Evolutionary conservation across 2,113 vertebrate species (phyloP), one percentile per base, ranked within the genome.

Genomic region (Oryzias woworae): DNA sequence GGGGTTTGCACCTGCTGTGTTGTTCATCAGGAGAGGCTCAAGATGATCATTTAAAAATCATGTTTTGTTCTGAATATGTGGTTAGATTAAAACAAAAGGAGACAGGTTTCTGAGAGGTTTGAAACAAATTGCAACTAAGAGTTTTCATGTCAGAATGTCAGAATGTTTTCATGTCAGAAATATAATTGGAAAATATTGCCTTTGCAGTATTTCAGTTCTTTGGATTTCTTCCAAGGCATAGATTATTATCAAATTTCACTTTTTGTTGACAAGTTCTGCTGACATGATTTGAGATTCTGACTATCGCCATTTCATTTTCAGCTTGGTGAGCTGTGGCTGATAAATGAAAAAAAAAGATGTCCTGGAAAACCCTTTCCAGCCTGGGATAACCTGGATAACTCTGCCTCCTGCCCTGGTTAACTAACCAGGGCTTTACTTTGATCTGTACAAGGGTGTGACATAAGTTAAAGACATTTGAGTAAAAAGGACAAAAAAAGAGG

Each of bases 201-300:
- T 31, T 31, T 31, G 1, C 28, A 31, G 4, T 31, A 31, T 31
- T 31, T 31, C 28, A 6, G 4, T 31, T 7, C 5, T 31, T 31
- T 31, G 28, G 5, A 31, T 36, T 36, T 36, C 2, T 36, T 36
- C 7, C 8, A 10, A 8, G 31, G 2, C 31, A 8, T 2, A 13
- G 48, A 55, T n/a, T 69, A 20, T 24, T 56, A n/a, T 71, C 53
- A 58, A 53, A 63, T 76, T 71, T 60, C 36, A 45, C 18, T 55
- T 16, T 15, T 62, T 16, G 44, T 44, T 60, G 22, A 64, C 17
- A 57, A 36, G 2, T 1, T 6, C 58, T 45, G 58, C 26, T 68
- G 53, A 69, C 45, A 64, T 49, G 24, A 15, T 1, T 8, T 26
- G 14, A 18, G 28, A 51, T 50, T 36, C 24, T 24, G 26, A 55